These are phyloP conservation scores for Typhlichthys eigenmanni DNA, from an alignment of 2,797 vertebrate genomes.

Conservation along the genomic window DNA sequence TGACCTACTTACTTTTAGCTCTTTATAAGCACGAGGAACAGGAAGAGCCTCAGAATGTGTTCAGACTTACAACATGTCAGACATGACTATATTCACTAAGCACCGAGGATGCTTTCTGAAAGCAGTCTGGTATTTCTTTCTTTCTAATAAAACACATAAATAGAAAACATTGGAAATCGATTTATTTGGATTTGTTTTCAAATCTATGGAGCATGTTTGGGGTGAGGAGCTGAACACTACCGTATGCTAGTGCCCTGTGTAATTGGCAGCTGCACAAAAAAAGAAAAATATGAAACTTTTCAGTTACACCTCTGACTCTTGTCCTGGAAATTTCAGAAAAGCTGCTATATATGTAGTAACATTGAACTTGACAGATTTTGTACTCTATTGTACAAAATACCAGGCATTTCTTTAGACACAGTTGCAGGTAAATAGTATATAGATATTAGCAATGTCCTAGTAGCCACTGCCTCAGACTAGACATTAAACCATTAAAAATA, in stretches of 20 bases:
- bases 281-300: no score
- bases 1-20: constrained; percentile 1
- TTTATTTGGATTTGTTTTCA: no score
- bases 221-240: no score
- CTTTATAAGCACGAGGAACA: neutral
- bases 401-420: constrained; percentile 1
- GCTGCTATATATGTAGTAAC: constrained; percentile 13
- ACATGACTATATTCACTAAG: neutral
- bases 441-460: neutral
- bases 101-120: neutral
- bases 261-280: no score
- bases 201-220: no score
- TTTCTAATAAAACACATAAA: no score
- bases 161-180: no score
- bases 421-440: neutral
- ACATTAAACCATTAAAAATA: constrained; percentile 18
- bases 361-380: constrained; percentile 6
- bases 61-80: neutral
- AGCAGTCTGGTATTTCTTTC: neutral
- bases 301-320: no score
- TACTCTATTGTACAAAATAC: constrained; percentile 6
- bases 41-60: neutral
- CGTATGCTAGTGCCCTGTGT: no score
- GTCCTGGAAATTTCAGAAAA: constrained; percentile 14
- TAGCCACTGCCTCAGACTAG: constrained; percentile 23